Conservation (phyloP, 1,140 invertebrate genomes). For the Cepaea nemoralis region DNA sequence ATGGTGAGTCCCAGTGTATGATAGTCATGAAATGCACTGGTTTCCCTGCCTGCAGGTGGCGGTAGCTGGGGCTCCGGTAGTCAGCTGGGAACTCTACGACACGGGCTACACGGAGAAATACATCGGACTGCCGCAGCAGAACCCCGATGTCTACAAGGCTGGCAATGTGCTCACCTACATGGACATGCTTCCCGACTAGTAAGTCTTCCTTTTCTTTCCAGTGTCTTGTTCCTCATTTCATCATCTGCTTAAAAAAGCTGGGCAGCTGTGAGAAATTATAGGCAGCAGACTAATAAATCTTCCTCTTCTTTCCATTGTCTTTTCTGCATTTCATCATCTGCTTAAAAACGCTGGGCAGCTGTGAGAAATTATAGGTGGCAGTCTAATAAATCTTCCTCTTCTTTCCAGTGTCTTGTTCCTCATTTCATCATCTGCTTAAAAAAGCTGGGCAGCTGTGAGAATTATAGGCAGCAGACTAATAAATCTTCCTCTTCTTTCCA, state of each 20-base stretch:
- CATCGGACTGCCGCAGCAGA: slow-evolving; percentile 91
- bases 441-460: too few species aligned
- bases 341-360: too few species aligned
- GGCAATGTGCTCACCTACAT: slow-evolving; percentile 67
- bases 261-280: too few species aligned
- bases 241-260: too few species aligned
- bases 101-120: slow-evolving; percentile 96
- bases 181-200: slow-evolving; percentile 68
- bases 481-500: slow-evolving; percentile 42
- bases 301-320: background rate
- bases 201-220: slow-evolving; percentile 42
- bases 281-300: too few species aligned
- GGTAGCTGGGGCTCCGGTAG: slow-evolving; percentile 96
- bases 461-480: too few species aligned
- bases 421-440: too few species aligned
- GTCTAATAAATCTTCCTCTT: background rate
- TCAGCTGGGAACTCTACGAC: slow-evolving; percentile 91
- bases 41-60: slow-evolving; percentile 76
- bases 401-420: too few species aligned
- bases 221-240: background rate
- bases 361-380: too few species aligned
- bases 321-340: background rate
- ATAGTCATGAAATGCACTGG: background rate
- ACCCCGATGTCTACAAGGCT: slow-evolving; percentile 83
- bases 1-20: too few species aligned